Conservation (phyloP, 2,888 invertebrate species). For the Athalia cordata region DNA sequence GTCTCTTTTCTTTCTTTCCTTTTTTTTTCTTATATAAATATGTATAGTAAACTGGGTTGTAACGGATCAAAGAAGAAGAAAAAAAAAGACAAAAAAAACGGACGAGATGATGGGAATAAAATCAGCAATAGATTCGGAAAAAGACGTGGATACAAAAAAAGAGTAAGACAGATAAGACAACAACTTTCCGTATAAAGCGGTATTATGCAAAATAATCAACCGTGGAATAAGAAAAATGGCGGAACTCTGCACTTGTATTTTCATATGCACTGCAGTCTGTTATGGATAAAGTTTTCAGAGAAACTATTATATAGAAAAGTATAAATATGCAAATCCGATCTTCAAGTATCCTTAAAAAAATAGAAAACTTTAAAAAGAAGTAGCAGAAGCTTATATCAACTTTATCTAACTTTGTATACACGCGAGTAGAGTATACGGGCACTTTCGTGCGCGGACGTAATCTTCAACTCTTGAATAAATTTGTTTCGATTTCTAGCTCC, state of each 20-base stretch:
- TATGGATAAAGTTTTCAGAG: slow-evolving; percentile 33
- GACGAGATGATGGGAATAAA: too few species aligned
- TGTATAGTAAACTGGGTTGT: neutral
- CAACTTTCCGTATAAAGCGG: too few species aligned
- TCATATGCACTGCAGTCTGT: neutral
- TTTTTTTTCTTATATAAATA: neutral
- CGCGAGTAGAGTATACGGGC: too few species aligned
- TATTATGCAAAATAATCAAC: too few species aligned
- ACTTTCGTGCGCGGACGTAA: too few species aligned
- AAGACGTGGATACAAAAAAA: too few species aligned
- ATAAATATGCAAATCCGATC: slow-evolving; percentile 37
- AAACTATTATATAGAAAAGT: slow-evolving; percentile 27
- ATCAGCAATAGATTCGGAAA: too few species aligned
- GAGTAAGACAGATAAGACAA: too few species aligned
- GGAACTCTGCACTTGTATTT: slow-evolving; percentile 18
- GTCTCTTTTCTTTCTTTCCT: neutral
- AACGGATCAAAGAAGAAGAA: neutral
- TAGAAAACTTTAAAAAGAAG: slow-evolving; percentile 23
- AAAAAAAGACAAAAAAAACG: neutral
- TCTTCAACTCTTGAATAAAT: too few species aligned
- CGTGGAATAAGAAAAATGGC: neutral
- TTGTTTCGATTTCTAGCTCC: too few species aligned
- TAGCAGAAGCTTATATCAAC: slow-evolving; percentile 37
- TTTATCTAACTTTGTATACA: neutral
- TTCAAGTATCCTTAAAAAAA: slow-evolving; percentile 7